Evolutionary conservation across 1,140 invertebrate genomes (phyloP).

Genomic region (Orius insidiosus): DNA sequence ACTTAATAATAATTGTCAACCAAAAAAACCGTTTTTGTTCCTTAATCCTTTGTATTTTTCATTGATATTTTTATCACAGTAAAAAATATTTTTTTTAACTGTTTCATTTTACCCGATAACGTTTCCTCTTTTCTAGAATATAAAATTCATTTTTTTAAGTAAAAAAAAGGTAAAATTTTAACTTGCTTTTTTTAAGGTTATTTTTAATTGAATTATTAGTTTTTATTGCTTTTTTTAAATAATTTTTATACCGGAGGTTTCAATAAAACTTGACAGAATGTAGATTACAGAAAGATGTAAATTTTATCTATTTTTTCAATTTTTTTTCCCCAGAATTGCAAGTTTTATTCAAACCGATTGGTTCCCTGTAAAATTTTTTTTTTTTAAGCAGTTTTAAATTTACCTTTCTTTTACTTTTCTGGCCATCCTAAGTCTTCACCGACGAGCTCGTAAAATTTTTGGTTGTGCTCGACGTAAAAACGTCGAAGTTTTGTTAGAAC

Average conservation of each 20-base stretch:
- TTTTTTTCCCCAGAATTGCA: neutral
- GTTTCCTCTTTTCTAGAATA: no score
- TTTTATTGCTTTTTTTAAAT: neutral
- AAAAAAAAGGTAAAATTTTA: no score
- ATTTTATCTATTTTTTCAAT: conserved; percentile 6
- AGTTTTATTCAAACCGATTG: conserved; percentile 1
- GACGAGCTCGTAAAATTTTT: conserved; percentile 84
- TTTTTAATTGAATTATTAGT: neutral
- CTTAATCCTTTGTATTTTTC: neutral
- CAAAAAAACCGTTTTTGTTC: neutral
- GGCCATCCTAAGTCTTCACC: conserved; percentile 85
- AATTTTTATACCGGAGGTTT: neutral
- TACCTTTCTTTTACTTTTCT: conserved; percentile 37
- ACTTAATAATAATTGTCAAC: neutral
- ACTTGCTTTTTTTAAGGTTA: no score
- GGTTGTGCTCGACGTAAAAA: conserved; percentile 91
- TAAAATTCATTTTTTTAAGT: neutral
- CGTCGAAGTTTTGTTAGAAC: conserved; percentile 41
- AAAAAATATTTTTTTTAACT: neutral
- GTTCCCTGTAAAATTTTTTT: no score
- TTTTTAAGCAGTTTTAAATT: neutral
- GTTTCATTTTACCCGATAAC: no score
- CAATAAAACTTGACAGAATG: no score
- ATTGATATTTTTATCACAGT: conserved; percentile 15
- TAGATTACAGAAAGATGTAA: conserved; percentile 1